Evolutionary conservation across 2,797 vertebrate genomes (phyloP).

Genomic region (Cyprinella venusta): DNA sequence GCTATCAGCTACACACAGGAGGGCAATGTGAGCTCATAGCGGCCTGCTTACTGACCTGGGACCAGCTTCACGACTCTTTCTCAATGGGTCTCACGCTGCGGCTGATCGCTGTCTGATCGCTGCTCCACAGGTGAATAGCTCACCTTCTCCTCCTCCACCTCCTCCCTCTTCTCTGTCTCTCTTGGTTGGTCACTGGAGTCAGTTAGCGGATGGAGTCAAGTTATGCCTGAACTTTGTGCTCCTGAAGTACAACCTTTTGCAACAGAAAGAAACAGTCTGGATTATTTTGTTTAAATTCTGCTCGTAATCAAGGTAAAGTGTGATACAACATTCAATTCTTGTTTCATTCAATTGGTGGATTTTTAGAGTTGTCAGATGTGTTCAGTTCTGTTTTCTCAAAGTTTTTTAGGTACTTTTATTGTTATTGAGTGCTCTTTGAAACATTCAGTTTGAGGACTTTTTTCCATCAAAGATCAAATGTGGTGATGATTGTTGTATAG

Average conservation of each 20-base stretch:
- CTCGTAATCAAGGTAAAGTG: constrained; percentile 48
- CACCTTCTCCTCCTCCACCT: background rate
- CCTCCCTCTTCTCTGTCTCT: constrained; percentile 18
- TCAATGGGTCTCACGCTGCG: constrained; percentile 17
- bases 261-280: constrained; percentile 18
- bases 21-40: constrained; percentile 41
- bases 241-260: constrained; percentile 3
- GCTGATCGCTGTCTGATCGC: constrained; percentile 45
- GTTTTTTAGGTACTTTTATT: background rate
- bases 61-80: constrained; percentile 39
- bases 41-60: constrained; percentile 51
- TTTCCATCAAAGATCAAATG: background rate
- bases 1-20: constrained; percentile 58
- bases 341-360: background rate
- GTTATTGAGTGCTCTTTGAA: background rate
- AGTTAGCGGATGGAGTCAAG: constrained; percentile 31
- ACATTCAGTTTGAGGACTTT: background rate
- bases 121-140: constrained; percentile 53
- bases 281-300: constrained; percentile 35
- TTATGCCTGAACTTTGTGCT: constrained; percentile 39
- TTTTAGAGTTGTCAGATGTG: background rate
- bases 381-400: background rate
- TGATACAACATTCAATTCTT: background rate
- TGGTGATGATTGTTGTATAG: background rate
- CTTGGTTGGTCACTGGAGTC: constrained; percentile 23